Conservation (phyloP, 2,113 vertebrate species). For the Diadophis punctatus region DNA sequence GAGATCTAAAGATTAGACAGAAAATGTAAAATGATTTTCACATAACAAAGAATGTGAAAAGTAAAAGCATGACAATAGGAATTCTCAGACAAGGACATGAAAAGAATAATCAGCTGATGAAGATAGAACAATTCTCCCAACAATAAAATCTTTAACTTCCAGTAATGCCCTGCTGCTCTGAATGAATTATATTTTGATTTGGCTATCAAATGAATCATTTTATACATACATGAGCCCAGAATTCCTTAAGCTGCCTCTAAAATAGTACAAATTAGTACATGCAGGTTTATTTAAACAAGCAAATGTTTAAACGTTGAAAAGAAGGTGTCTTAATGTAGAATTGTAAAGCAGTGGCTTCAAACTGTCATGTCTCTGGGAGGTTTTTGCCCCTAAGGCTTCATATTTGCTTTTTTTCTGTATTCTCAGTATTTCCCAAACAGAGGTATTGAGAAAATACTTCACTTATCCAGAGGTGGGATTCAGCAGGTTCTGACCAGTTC, state of each 20-base stretch:
- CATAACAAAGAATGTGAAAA: conserved; percentile 50
- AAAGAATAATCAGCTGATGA: conserved; percentile 46
- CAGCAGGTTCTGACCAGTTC: too few relatives aligned
- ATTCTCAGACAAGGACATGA: conserved; percentile 41
- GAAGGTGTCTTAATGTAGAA: background rate
- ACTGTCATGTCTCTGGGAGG: background rate
- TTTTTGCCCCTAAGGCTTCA: background rate
- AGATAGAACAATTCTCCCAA: conserved; percentile 45
- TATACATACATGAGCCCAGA: conserved; percentile 13
- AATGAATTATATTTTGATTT: conserved; percentile 57
- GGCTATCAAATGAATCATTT: conserved; percentile 25
- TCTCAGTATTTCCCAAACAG: background rate
- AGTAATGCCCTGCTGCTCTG: conserved; percentile 8
- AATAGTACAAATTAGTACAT: background rate
- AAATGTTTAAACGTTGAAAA: background rate
- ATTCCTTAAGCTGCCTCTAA: conserved; percentile 34
- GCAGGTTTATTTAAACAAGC: background rate
- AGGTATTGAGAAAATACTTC: background rate
- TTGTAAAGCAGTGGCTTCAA: background rate
- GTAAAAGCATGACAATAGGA: conserved; percentile 41
- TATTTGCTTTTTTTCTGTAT: background rate
- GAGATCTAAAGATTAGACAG: conserved; percentile 49
- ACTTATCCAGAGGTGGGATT: background rate
- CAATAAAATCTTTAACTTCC: conserved; percentile 48
- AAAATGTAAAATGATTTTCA: conserved; percentile 52